A percentile compares a stretch with the other conserved stretches of the same genome.
Conservation (phyloP, 35 echinoderm and acorn worm genomes). For the Amphiura filiformis region DNA sequence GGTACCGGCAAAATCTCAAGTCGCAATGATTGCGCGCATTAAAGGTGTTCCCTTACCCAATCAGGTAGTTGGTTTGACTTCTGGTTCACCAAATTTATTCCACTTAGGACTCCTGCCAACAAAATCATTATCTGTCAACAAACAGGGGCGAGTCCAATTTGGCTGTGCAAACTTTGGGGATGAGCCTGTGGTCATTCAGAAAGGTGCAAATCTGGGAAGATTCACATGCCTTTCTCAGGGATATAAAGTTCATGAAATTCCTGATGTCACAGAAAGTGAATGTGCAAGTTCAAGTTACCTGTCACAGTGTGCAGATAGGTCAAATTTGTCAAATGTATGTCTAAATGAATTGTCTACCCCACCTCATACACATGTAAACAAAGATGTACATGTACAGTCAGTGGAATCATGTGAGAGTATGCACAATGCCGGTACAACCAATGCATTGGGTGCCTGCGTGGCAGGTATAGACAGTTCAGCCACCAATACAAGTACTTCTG, state of each 20-base stretch:
- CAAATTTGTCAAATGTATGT: too few species aligned
- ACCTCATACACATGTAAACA: too few species aligned
- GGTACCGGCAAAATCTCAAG: constrained; percentile 20
- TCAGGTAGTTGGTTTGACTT: constrained; percentile 19
- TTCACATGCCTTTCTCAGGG: neutral
- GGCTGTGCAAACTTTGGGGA: constrained; percentile 30
- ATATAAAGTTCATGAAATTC: neutral
- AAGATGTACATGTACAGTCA: too few species aligned
- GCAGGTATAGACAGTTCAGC: too few species aligned
- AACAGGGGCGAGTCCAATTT: constrained; percentile 16
- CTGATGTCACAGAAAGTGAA: too few species aligned
- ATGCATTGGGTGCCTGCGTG: too few species aligned
- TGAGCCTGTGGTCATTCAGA: neutral
- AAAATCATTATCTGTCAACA: constrained; percentile 35
- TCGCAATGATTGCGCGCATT: constrained; percentile 1
- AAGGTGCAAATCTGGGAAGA: neutral
- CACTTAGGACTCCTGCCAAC: constrained; percentile 18
- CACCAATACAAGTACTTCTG: too few species aligned
- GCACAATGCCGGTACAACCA: too few species aligned
- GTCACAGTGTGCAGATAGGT: too few species aligned
- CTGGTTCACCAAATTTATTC: constrained; percentile 41
- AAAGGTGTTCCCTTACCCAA: constrained; percentile 25
- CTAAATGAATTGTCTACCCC: too few species aligned
- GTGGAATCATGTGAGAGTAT: neutral
- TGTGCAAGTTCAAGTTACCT: too few species aligned